Evolutionary conservation across 2,113 vertebrate species (phyloP).

Genomic region (Bombycilla garrulus): DNA sequence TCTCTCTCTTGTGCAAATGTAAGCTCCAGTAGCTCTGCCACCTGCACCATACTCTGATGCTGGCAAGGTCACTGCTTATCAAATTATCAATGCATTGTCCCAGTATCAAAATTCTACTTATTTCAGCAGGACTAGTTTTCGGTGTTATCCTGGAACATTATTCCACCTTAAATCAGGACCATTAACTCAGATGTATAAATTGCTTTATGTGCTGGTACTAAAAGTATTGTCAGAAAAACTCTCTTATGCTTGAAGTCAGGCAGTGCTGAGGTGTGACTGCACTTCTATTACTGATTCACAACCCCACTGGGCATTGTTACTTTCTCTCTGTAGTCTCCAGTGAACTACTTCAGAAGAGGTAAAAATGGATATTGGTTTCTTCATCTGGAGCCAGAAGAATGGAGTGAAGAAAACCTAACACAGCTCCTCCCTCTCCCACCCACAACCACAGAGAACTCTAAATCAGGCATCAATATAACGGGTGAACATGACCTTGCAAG

Average conservation of each 20-base stretch:
- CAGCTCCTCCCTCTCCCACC: neutral
- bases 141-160: neutral
- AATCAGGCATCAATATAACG: neutral
- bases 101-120: neutral
- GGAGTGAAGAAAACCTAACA: neutral
- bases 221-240: neutral
- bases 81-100: neutral
- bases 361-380: neutral
- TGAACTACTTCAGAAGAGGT: neutral
- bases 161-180: neutral
- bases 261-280: neutral
- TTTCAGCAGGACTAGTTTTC: neutral
- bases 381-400: neutral
- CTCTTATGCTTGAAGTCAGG: neutral
- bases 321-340: neutral
- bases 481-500: neutral
- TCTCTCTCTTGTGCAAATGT: neutral
- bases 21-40: neutral
- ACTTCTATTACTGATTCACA: neutral
- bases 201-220: neutral
- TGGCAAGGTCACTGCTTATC: neutral
- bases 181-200: neutral
- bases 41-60: neutral
- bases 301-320: neutral
- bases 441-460: neutral